Conservation (phyloP, 2,797 vertebrate genomes). For the Argya squamiceps region DNA sequence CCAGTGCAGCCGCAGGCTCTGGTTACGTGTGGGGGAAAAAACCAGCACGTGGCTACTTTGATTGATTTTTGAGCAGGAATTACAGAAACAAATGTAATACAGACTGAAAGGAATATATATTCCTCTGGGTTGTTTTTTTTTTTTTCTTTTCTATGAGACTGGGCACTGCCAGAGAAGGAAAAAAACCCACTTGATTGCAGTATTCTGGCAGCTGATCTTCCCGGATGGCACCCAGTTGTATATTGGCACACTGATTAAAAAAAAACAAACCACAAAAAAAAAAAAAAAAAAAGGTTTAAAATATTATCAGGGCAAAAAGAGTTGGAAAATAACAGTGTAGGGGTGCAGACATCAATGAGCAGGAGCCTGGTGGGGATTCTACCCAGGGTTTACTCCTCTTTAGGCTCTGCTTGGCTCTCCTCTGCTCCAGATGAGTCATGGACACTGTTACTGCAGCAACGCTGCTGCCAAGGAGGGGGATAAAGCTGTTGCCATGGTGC, state of each 20-base stretch:
- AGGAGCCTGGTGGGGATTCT: slow-evolving; percentile 4
- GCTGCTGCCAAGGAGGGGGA: slow-evolving; percentile 62
- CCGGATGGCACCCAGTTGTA: neutral
- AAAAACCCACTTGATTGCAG: neutral
- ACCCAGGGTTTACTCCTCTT: neutral
- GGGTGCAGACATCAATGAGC: neutral
- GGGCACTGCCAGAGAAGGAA: neutral
- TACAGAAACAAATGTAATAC: neutral
- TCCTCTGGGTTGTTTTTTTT: neutral
- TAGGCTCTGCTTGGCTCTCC: slow-evolving; percentile 7
- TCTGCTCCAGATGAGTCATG: slow-evolving; percentile 59
- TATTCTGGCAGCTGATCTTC: neutral
- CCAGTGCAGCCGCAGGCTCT: neutral
- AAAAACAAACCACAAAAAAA: neutral
- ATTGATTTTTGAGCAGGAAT: slow-evolving; percentile 20
- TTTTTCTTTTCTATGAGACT: neutral
- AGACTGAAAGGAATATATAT: neutral
- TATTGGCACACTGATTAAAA: neutral
- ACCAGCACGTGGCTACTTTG: neutral
- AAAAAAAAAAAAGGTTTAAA: neutral
- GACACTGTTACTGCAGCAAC: slow-evolving; percentile 71
- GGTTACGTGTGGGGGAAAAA: neutral
- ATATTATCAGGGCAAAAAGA: neutral
- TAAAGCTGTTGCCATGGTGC: slow-evolving; percentile 73
- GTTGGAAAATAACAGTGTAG: neutral